Base-by-base conservation (phyloP, 2,113 vertebrate species). In the Eidolon helvum region DNA sequence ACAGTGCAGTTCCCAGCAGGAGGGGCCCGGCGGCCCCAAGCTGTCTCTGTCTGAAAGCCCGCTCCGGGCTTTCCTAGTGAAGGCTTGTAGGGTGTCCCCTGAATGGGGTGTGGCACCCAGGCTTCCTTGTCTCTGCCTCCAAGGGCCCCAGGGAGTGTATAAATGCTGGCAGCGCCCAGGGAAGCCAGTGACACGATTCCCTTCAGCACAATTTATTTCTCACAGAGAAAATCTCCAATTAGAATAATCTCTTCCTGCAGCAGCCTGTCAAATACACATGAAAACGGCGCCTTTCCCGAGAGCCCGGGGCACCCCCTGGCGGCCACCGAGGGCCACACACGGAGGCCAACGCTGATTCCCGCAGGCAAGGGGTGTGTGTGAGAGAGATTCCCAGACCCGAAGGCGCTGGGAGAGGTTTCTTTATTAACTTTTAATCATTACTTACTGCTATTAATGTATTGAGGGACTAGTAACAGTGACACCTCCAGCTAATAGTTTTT, bases 281-380 rank as follows among this genome's bases (percentile, higher is more conserved):
- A 94, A 93, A 90, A 69, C 79, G 80, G 91, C 40, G 40, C 71
- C 15, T 91, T 97, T 84, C 95, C 79, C 35, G 90, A 12, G 69
- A 30, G 30, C 48, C 12, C 30, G 2, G 53, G 22, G 55, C 10
- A 3, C 96, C 96, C 63, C 75, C 97, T 97, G 71, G 91, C 92
- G 97, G 93, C 69, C 28, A 4, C 3, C 2, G 26, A 12, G 9
- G 50, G 8, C 18, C 26, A 66, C 40, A 33, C 2, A 0, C 15
- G 50, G 19, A 65, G 24, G 19, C 43, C 24, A 53, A 19, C 24
- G 16, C 3, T 0, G 53, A 53, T 79, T 90, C 38, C 14, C 35
- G 24, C 11, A 12, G 57, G 19, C 18, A 2, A 12, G 12, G 48
- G 28, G 40, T 7, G 7, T 87, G 45, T 74, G 16, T 4, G 8